Conservation (phyloP, 2,888 invertebrate genomes). For the Timema podura region DNA sequence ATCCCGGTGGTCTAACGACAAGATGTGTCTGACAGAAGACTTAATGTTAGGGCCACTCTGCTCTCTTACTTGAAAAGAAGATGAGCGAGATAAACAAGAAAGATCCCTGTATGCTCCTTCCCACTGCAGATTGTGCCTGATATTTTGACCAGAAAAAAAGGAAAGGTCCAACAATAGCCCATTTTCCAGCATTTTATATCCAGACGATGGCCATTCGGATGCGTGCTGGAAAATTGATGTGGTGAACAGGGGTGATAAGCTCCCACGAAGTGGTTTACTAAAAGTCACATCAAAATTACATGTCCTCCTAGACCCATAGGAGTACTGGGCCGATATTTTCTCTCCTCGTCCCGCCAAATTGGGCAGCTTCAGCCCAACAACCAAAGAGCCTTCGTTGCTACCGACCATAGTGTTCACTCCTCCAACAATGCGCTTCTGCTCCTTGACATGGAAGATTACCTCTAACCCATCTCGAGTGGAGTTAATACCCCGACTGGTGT, state of each 20-base stretch:
- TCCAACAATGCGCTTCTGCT: constrained; percentile 76
- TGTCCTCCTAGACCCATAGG: constrained; percentile 76
- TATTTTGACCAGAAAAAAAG: constrained; percentile 44
- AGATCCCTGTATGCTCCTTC: constrained; percentile 82
- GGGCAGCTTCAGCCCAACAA: constrained; percentile 69
- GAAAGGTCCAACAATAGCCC: not conserved
- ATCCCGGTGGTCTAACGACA: constrained; percentile 75
- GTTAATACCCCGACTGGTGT: constrained; percentile 74
- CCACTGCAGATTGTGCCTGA: constrained; percentile 83
- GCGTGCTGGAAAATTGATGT: not conserved
- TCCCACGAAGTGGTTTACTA: constrained; percentile 78
- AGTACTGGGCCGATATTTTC: constrained; percentile 73
- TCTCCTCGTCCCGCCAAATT: constrained; percentile 89
- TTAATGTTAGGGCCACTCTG: constrained; percentile 87
- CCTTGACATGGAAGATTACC: constrained; percentile 62
- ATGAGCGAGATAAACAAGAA: constrained; percentile 63
- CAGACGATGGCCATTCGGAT: constrained; percentile 4
- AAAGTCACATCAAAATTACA: constrained; percentile 76
- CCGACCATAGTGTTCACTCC: constrained; percentile 84
- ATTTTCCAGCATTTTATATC: not conserved
- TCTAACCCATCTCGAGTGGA: constrained; percentile 78
- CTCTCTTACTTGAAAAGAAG: constrained; percentile 82
- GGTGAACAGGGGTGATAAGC: constrained; percentile 52
- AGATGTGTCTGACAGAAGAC: constrained; percentile 77
- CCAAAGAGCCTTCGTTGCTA: constrained; percentile 85